Base-by-base conservation (phyloP, 2,888 invertebrate species). In the Drosophila merina region DNA sequence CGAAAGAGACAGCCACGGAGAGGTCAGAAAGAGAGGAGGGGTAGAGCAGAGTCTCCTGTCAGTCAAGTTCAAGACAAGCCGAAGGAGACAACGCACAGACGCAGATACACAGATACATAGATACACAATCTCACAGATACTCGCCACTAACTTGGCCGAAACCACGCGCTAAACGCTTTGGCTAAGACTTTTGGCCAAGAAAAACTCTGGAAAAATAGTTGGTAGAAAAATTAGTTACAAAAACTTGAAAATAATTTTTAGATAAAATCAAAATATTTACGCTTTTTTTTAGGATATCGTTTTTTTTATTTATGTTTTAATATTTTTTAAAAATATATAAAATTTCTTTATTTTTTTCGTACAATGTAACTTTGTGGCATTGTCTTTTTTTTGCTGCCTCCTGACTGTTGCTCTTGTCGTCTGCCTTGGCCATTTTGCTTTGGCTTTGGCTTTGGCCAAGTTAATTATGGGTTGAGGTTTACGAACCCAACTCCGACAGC, bases 401-500 rank as follows among this genome's bases (percentile, higher is more conserved):
- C 63, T 62, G 38, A 40, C 31, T 62, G 62, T 57, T 66, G 74
- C 25, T 44, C 44, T 44, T 76, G 84, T 83, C 72, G 83, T 78
- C 81, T 80, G 81, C 48, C 62, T 52, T 72, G 77, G 75, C 71
- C 48, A 52, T 59, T 44, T 57, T 55, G 1, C 55, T 44, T 57
- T 55, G 1, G 20, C 20, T 20, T 20, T 20, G 20, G 55, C 60
- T 38, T 75, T 73, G 74, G 75, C 72, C 68, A 84, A 75, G 82
- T 84, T 88, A 88, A 88, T 88, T 88, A 88, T 79, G 77, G 84
- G 86, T 83, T 87, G 88, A 88, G 89, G 88, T 86, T 86, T 88
- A 72, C 86, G 87, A 88, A 88, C 88, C 77, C 69, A 76, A 68
- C 38, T 60, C 59, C 58, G 48, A 63, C 59, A 49, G 59, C 74